Conservation (phyloP, 2,888 invertebrate species). For the Zaprionus bogoriensis region DNA sequence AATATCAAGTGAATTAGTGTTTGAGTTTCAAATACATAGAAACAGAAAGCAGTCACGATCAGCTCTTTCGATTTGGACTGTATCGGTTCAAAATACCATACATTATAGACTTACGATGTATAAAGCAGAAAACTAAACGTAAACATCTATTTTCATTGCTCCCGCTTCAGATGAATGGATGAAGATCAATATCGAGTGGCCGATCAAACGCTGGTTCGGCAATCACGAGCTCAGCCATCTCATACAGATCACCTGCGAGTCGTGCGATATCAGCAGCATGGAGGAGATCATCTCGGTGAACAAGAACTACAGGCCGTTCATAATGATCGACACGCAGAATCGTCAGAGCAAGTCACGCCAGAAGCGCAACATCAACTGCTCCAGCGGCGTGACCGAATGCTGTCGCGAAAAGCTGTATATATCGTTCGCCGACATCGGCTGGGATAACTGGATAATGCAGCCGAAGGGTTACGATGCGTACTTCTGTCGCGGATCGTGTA, state of each 20-base stretch:
- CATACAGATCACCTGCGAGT: constrained; percentile 90
- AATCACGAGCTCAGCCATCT: constrained; percentile 87
- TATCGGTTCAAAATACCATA: no score
- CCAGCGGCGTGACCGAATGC: constrained; percentile 88
- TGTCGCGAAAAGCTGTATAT: constrained; percentile 92
- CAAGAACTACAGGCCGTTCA: constrained; percentile 88
- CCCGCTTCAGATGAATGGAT: constrained; percentile 89
- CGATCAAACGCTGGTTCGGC: constrained; percentile 90
- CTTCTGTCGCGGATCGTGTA: constrained; percentile 92
- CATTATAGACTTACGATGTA: no score
- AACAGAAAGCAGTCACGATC: no score
- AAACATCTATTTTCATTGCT: not conserved
- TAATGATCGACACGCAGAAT: constrained; percentile 90
- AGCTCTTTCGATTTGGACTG: no score
- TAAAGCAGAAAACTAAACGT: not conserved
- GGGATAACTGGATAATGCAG: constrained; percentile 94
- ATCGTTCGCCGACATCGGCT: constrained; percentile 92
- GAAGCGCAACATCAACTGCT: constrained; percentile 87
- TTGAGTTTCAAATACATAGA: no score
- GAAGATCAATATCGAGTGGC: constrained; percentile 90
- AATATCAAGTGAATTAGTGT: no score
- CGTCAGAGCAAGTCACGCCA: constrained; percentile 85
- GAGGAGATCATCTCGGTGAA: constrained; percentile 87
- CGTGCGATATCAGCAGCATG: constrained; percentile 87
- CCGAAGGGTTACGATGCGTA: constrained; percentile 93